Conservation (phyloP, 2,888 invertebrate species). For the Leptopilina syphax region DNA sequence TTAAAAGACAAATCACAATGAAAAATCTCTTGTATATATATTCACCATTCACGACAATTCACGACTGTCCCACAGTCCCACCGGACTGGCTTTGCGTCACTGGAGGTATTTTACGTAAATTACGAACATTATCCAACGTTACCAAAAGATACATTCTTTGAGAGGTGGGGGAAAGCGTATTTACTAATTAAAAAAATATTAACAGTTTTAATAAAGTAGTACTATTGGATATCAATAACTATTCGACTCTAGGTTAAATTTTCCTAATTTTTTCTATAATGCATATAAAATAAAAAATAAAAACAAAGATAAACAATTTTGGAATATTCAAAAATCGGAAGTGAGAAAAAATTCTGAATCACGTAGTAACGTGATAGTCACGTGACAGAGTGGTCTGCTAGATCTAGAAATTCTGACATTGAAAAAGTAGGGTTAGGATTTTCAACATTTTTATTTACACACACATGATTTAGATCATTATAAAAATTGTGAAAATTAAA, state of each 20-base stretch:
- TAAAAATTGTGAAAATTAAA: not conserved
- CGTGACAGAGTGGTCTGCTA: conserved; percentile 29
- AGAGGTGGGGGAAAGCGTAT: too few species aligned
- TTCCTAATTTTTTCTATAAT: too few species aligned
- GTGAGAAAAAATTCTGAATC: not conserved
- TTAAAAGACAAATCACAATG: conserved; percentile 5
- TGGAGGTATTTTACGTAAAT: too few species aligned
- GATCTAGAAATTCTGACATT: conserved; percentile 14
- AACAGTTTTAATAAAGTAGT: too few species aligned
- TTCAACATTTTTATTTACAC: not conserved
- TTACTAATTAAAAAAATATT: too few species aligned
- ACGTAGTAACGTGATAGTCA: not conserved
- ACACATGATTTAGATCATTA: not conserved
- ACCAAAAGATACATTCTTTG: too few species aligned
- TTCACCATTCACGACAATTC: conserved; percentile 11
- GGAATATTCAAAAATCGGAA: conserved; percentile 12
- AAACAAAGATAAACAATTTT: too few species aligned
- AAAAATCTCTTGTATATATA: conserved; percentile 36
- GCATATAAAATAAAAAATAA: too few species aligned
- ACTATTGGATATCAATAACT: too few species aligned
- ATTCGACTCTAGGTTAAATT: too few species aligned
- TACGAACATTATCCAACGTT: too few species aligned
- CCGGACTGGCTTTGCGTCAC: too few species aligned
- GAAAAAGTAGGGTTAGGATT: conserved; percentile 28
- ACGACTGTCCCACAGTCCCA: not conserved